These are phyloP conservation scores for Apostichopus californicus DNA, from an alignment of 35 echinoderm and acorn worm species.

Conservation along the genomic window DNA sequence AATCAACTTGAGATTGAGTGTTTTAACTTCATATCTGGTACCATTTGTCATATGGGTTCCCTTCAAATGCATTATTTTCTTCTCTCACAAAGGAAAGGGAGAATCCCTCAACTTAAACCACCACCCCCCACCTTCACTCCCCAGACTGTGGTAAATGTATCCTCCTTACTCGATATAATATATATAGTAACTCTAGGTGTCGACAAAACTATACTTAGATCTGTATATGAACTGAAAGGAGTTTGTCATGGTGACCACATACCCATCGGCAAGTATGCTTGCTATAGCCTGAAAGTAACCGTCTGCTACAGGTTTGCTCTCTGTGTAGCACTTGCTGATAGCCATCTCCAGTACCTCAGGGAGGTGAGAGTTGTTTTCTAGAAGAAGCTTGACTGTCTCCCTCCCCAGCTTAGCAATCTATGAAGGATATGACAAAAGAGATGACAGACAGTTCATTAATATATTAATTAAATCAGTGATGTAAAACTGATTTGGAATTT, in stretches of 20 bases:
- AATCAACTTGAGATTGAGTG: too few relatives aligned
- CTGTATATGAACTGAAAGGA: not conserved
- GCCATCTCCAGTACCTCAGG: slow-evolving; percentile 77
- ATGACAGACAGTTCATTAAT: too few relatives aligned
- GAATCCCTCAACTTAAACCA: too few relatives aligned
- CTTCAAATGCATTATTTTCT: too few relatives aligned
- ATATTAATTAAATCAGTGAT: too few relatives aligned
- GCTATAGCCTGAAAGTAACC: slow-evolving; percentile 98
- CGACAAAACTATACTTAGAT: not conserved
- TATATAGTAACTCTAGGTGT: not conserved
- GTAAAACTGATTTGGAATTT: too few relatives aligned
- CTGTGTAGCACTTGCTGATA: slow-evolving; percentile 92
- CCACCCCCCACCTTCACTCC: too few relatives aligned
- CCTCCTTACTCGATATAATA: too few relatives aligned
- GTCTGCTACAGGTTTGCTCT: slow-evolving; percentile 76
- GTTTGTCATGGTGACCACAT: not conserved
- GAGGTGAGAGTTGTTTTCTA: slow-evolving; percentile 90
- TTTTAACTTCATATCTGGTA: too few relatives aligned
- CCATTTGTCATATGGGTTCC: too few relatives aligned
- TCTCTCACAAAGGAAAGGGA: too few relatives aligned
- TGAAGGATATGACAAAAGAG: not conserved
- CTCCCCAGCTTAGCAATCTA: slow-evolving; percentile 67
- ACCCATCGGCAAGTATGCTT: slow-evolving; percentile 80
- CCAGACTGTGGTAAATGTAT: too few relatives aligned
- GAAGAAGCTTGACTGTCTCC: slow-evolving; percentile 83